Percentiles rank a stretch among this genome's conserved stretches.
Evolutionary conservation across 1,140 invertebrate genomes (phyloP).

Genomic region (Phthorimaea operculella): DNA sequence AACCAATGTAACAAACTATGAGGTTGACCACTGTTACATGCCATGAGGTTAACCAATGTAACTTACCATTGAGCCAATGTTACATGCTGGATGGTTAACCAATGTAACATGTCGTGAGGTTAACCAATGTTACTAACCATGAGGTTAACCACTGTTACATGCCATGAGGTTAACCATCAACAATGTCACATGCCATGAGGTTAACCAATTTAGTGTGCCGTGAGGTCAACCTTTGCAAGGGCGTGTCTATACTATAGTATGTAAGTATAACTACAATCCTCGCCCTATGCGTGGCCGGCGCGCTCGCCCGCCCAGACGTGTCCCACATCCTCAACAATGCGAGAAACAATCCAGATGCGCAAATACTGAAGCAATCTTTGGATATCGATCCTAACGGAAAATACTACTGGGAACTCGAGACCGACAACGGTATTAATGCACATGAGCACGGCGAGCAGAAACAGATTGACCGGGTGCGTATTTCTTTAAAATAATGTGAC

Average conservation of each 20-base stretch:
- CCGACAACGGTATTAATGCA: conserved; percentile 66
- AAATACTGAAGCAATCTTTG: conserved; percentile 52
- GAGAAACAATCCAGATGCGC: conserved; percentile 26
- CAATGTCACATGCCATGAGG: too few relatives aligned
- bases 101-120: too few relatives aligned
- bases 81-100: too few relatives aligned
- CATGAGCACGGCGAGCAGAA: conserved; percentile 54
- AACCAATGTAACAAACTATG: too few relatives aligned
- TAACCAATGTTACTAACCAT: too few relatives aligned
- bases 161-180: too few relatives aligned
- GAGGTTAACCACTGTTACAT: too few relatives aligned
- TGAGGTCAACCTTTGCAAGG: too few relatives aligned
- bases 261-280: conserved; percentile 39
- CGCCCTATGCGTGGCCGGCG: conserved; percentile 24
- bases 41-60: not conserved
- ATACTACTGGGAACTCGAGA: conserved; percentile 63
- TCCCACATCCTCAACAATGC: conserved; percentile 25
- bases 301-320: conserved; percentile 25
- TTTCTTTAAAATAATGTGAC: too few relatives aligned
- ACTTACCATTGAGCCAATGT: not conserved
- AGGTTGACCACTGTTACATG: too few relatives aligned
- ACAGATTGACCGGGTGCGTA: conserved; percentile 27
- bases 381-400: conserved; percentile 50
- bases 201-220: too few relatives aligned
- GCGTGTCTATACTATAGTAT: too few relatives aligned